Conservation (phyloP, 2,888 invertebrate species). For the Euproctis similis region DNA sequence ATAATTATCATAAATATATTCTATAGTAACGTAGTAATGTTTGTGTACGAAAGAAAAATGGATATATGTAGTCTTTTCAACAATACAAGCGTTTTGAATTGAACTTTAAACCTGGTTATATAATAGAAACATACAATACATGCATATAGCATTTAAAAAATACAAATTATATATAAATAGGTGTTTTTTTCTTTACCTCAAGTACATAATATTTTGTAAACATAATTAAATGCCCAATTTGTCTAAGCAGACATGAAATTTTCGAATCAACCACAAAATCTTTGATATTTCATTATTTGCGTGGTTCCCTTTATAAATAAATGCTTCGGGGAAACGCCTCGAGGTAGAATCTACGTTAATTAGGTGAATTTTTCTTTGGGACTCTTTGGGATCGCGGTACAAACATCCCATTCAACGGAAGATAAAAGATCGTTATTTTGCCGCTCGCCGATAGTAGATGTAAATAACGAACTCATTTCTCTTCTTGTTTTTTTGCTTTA, state of each 20-base stretch:
- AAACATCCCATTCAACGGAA: conserved; percentile 56
- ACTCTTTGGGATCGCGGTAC: conserved; percentile 46
- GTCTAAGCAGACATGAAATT: conserved; percentile 16
- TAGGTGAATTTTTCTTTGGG: conserved; percentile 55
- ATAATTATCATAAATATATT: no score
- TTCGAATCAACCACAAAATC: conserved; percentile 25
- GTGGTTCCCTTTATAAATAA: conserved; percentile 35
- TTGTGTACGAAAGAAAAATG: no score
- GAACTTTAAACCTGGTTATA: no score
- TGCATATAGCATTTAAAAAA: no score
- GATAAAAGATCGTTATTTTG: conserved; percentile 59
- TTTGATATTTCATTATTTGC: conserved; percentile 27
- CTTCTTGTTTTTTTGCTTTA: conserved; percentile 23
- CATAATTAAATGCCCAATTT: conserved; percentile 11
- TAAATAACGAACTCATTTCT: conserved; percentile 57
- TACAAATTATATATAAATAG: no score
- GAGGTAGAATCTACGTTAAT: conserved; percentile 46
- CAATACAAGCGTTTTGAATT: no score
- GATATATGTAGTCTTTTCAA: no score
- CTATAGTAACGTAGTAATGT: no score
- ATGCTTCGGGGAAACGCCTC: conserved; percentile 25
- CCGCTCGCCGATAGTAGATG: conserved; percentile 45
- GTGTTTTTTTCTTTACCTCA: no score
- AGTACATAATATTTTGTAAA: no score
- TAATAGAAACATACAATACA: no score